Base-by-base conservation (phyloP, 2,888 invertebrate genomes). In the Vesta saturnalis region DNA sequence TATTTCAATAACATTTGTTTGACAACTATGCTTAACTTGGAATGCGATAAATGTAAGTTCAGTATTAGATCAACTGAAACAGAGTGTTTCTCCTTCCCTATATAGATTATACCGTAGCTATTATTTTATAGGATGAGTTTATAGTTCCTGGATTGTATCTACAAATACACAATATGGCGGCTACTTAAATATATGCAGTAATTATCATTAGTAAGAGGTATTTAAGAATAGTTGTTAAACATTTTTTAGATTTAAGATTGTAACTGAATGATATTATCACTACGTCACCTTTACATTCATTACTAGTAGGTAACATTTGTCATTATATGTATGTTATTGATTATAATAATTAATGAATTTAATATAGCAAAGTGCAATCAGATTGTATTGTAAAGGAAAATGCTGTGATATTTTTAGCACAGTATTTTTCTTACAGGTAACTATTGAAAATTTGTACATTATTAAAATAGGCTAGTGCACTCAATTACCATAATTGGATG, bases 181-280 rank as follows among this genome's bases (percentile, higher is more conserved):
- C 69, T 70, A 67, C 66, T 70, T 70, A 70, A 70, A 55, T 65
- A 56, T 60, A 63, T 30, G 52, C 39, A 30, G 56, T 63, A 58
- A 64, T 61, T 69, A 58, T 60, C 64, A 47, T 19, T 15, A 35
- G 23, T 62, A 57, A n/a, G 35, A 43, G 10, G 43, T 47, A 23
- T 67, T 67, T 63, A 60, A 67, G 66, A 15, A 67, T 67, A 67
- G 70, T 67, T 67, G 67, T 70, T 70, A 63, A 64, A 67, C 64
- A 49, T 56, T 39, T 4, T 43, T 18, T 63, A 61, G 56, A 54
- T 69, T 10, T 39, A 39, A 61, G 49, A 58, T 23, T 58, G 46
- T 69, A 69, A 65, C 65, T 65, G 52, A 70, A 57, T 72, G 72
- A 72, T 72, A 72, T 72, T 72, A 73, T 71, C 61, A 16, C 62